Evolutionary conservation across 2,797 vertebrate species (phyloP).

Genomic region (Pipistrellus pygmaeus): DNA sequence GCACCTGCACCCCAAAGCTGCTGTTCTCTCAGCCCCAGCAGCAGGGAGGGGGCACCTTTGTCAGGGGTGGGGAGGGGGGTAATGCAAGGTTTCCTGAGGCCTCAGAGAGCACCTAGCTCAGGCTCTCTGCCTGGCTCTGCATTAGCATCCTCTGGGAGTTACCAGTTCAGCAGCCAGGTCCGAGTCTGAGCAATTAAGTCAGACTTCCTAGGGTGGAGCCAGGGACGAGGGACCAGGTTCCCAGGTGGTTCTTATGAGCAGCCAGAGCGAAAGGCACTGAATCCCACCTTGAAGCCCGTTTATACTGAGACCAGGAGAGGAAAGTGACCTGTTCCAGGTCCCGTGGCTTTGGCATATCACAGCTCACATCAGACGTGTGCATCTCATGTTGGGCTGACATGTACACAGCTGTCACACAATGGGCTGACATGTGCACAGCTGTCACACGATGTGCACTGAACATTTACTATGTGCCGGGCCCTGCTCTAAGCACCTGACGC

Average conservation of each 20-base stretch:
- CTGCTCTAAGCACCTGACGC: neutral
- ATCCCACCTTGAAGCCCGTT: neutral
- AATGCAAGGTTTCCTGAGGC: neutral
- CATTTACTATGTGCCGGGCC: accelerated
- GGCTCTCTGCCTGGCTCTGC: neutral
- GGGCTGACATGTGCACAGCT: too few species aligned
- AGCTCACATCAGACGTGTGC: neutral
- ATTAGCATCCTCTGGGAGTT: neutral
- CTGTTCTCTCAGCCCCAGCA: neutral
- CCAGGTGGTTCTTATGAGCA: neutral
- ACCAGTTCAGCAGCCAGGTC: neutral
- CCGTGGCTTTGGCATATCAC: too few species aligned
- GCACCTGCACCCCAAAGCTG: accelerated
- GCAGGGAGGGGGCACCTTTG: too few species aligned
- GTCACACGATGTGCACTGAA: too few species aligned
- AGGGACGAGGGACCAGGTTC: neutral
- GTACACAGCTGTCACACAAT: too few species aligned
- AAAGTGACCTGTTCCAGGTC: neutral
- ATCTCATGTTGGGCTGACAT: too few species aligned
- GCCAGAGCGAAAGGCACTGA: neutral
- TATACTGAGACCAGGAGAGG: neutral
- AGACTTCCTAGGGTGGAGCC: neutral
- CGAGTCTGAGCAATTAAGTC: neutral
- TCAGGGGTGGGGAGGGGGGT: accelerated
- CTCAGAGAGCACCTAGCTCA: neutral